Conservation (phyloP, 2,888 invertebrate genomes). For the Meganola albula region DNA sequence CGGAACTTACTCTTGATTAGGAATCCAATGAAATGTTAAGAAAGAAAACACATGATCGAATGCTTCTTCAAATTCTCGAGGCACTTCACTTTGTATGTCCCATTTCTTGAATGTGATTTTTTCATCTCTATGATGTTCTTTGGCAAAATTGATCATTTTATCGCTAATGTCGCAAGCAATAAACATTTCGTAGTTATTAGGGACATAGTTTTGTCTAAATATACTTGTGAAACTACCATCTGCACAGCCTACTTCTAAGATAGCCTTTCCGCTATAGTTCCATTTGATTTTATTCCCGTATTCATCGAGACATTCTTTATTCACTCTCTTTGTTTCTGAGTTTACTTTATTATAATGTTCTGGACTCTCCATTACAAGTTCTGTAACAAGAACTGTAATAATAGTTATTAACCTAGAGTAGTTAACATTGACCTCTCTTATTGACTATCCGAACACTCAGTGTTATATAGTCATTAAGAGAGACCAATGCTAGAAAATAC, state of each 20-base stretch:
- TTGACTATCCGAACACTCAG: too few species aligned
- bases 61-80: not conserved
- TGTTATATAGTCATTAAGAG: too few species aligned
- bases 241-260: not conserved
- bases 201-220: not conserved
- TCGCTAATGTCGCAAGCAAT: not conserved
- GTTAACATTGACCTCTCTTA: too few species aligned
- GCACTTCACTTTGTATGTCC: not conserved
- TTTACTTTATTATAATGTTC: too few species aligned
- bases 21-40: not conserved
- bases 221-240: not conserved
- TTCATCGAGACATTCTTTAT: too few species aligned
- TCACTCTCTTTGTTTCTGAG: too few species aligned
- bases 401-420: too few species aligned
- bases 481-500: too few species aligned
- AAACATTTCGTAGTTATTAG: not conserved
- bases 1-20: not conserved
- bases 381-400: too few species aligned
- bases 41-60: not conserved
- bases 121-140: too few species aligned
- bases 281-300: not conserved
- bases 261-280: not conserved
- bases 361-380: too few species aligned
- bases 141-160: not conserved
- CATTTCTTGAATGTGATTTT: too few species aligned